These are phyloP conservation scores for Ferdinandea cuprea DNA, from an alignment of 2,888 invertebrate genomes.

Conservation along the genomic window DNA sequence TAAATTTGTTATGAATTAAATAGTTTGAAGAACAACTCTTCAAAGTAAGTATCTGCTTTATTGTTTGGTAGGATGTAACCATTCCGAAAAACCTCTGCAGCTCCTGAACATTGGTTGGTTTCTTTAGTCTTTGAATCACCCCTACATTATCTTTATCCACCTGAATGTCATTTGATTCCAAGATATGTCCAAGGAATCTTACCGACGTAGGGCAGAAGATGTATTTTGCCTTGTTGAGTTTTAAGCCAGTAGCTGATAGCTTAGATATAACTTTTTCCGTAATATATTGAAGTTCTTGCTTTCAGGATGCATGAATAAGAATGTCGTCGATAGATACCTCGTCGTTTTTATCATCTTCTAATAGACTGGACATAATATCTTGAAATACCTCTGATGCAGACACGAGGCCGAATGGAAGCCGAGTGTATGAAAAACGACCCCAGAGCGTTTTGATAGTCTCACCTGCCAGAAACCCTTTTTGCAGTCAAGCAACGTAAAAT, in stretches of 20 bases:
- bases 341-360: neutral
- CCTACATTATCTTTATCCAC: constrained; percentile 3
- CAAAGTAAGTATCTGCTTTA: no score
- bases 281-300: neutral
- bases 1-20: no score
- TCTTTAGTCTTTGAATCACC: neutral
- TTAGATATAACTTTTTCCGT: neutral
- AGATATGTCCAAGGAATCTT: constrained; percentile 8
- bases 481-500: constrained; percentile 13
- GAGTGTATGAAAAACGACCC: constrained; percentile 13
- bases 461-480: constrained; percentile 22
- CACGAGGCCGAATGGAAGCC: constrained; percentile 24
- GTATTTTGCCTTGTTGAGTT: constrained; percentile 22
- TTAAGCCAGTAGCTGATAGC: neutral
- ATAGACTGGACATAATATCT: constrained; percentile 4
- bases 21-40: no score
- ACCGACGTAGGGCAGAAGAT: neutral
- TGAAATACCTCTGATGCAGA: constrained; percentile 12
- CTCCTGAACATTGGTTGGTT: neutral
- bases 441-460: constrained; percentile 27
- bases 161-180: constrained; percentile 2
- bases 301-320: neutral
- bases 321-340: constrained; percentile 24
- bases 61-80: no score
- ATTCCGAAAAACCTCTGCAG: constrained; percentile 12